Conservation (phyloP, 2,888 invertebrate species). For the Chalcis sispes region DNA sequence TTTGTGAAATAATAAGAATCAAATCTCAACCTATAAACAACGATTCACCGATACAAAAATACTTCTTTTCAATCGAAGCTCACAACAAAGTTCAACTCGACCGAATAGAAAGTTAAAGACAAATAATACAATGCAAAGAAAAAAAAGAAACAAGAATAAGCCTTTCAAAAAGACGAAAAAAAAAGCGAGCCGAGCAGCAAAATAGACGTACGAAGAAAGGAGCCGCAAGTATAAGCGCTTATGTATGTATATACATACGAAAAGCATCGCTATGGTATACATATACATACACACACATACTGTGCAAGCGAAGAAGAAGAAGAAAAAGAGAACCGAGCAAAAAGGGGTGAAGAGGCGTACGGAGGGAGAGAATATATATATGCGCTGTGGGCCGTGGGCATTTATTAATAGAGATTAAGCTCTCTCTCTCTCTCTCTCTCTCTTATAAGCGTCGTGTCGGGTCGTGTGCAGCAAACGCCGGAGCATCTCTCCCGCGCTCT, state of each 20-base stretch:
- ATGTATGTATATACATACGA: too few species aligned
- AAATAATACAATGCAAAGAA: too few species aligned
- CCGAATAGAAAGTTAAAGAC: too few species aligned
- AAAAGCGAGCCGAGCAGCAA: too few species aligned
- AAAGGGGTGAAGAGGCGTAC: not conserved
- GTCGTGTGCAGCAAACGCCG: conserved; percentile 71
- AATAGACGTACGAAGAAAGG: not conserved
- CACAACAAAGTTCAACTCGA: too few species aligned
- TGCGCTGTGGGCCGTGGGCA: conserved; percentile 62
- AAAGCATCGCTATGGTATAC: too few species aligned
- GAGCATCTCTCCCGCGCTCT: conserved; percentile 17
- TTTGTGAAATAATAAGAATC: too few species aligned
- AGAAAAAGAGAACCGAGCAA: not conserved
- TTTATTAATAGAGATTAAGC: conserved; percentile 76
- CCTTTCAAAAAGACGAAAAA: too few species aligned
- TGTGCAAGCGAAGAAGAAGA: not conserved
- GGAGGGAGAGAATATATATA: not conserved
- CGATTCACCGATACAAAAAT: too few species aligned
- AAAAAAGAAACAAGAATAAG: too few species aligned
- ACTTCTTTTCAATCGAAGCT: too few species aligned
- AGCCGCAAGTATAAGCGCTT: not conserved
- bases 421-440: conserved; percentile 55
- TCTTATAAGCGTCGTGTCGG: conserved; percentile 70
- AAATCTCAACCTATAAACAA: too few species aligned
- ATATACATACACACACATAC: not conserved